phyloP scores from a whole-genome alignment of 1,140 invertebrate genomes.

The Anastrepha ludens region DNA sequence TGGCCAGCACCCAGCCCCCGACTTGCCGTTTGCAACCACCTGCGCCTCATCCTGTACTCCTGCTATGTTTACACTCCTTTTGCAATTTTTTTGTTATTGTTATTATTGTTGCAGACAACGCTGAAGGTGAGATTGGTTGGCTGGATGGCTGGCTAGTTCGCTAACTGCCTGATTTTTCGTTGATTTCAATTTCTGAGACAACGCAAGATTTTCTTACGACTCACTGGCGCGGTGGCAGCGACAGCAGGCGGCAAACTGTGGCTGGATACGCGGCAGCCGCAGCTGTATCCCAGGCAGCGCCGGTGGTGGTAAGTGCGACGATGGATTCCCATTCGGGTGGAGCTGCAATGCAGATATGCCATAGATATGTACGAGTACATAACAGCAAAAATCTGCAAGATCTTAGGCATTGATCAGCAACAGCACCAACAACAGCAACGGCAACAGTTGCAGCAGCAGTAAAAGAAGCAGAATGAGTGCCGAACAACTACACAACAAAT shows the following conservation, averaged over 20 bases:
- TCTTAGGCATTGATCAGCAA: constrained; percentile 1
- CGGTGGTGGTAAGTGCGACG: constrained; percentile 18
- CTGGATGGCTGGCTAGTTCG: background rate
- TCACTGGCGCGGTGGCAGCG: background rate
- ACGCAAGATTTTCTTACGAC: background rate
- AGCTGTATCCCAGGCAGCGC: background rate
- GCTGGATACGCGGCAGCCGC: background rate
- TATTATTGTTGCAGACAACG: background rate
- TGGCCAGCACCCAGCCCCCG: background rate
- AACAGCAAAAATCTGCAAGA: constrained; percentile 40
- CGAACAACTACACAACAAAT: background rate
- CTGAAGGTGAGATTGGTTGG: no score
- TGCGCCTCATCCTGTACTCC: background rate
- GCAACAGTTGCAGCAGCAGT: background rate
- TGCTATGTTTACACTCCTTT: background rate
- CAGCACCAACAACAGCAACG: background rate
- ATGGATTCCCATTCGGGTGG: background rate
- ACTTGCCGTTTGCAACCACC: background rate
- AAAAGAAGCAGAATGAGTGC: background rate
- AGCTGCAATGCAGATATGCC: constrained; percentile 7
- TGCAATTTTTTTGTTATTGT: background rate
- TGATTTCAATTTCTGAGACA: constrained; percentile 32
- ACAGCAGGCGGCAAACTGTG: background rate
- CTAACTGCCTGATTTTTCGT: background rate
- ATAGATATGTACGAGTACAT: constrained; percentile 36